Evolutionary conservation across 1,140 invertebrate genomes (phyloP).

Genomic region (Caenorhabditis latens): DNA sequence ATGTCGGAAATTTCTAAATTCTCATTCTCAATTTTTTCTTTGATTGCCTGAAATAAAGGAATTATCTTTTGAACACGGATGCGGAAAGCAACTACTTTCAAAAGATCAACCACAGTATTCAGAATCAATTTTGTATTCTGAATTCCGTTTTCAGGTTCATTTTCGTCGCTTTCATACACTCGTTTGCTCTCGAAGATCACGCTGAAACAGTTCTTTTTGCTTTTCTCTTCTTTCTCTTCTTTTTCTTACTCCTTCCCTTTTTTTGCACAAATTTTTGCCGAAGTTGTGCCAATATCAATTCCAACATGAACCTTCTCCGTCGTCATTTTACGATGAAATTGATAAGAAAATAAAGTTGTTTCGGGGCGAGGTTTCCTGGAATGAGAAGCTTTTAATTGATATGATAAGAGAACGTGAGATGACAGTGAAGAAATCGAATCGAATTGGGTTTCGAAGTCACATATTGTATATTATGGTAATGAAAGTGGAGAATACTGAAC

Average conservation of each 20-base stretch:
- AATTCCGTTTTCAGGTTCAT: not conserved
- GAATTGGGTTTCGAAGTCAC: not conserved
- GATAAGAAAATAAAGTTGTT: not conserved
- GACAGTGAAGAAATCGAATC: not conserved
- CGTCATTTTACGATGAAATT: not conserved
- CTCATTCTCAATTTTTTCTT: not conserved
- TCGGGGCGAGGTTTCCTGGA: constrained; percentile 44
- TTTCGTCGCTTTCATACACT: not conserved
- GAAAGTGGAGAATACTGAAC: not conserved
- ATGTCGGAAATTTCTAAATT: constrained; percentile 8
- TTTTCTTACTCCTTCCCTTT: constrained; percentile 41
- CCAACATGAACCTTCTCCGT: constrained; percentile 44
- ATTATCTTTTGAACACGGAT: not conserved
- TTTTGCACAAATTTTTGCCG: constrained; percentile 52
- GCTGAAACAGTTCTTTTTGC: not conserved
- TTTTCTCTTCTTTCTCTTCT: not conserved
- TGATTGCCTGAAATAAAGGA: not conserved
- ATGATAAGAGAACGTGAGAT: constrained; percentile 24
- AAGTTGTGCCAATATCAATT: constrained; percentile 65
- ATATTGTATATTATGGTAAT: not conserved
- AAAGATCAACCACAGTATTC: not conserved
- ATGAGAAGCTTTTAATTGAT: constrained; percentile 27
- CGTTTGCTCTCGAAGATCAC: not conserved
- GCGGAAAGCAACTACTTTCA: not conserved
- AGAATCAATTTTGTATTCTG: constrained; percentile 9